Conservation (phyloP, 1,140 invertebrate species). For the Agrypnia vestita region DNA sequence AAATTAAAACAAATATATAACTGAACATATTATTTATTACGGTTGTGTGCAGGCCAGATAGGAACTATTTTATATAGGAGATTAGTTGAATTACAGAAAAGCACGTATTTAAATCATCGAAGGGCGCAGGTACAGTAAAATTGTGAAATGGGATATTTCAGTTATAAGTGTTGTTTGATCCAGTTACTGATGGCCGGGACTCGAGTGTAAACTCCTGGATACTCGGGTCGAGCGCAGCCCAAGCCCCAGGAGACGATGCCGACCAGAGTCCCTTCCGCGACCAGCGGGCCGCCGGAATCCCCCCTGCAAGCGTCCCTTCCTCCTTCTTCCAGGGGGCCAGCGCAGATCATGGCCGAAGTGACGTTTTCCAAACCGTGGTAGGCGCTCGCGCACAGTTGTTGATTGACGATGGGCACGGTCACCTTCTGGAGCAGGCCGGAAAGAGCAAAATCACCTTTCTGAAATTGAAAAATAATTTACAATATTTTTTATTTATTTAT, state of each 20-base stretch:
- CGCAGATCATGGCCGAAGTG: slow-evolving; percentile 80
- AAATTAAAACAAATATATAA: too few species aligned
- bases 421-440: slow-evolving; percentile 58
- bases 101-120: too few species aligned
- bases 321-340: slow-evolving; percentile 68
- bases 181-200: slow-evolving; percentile 62
- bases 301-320: slow-evolving; percentile 67
- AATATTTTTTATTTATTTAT: too few species aligned
- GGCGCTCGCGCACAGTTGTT: slow-evolving; percentile 62
- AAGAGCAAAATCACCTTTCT: not conserved
- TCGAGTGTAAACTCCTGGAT: slow-evolving; percentile 74
- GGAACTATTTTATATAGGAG: too few species aligned
- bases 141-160: not conserved
- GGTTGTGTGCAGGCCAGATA: too few species aligned
- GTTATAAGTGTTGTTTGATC: slow-evolving; percentile 10
- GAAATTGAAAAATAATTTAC: not conserved
- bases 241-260: slow-evolving; percentile 72
- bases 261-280: slow-evolving; percentile 72
- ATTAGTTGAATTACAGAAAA: too few species aligned
- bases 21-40: too few species aligned
- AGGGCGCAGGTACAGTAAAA: too few species aligned
- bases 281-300: slow-evolving; percentile 77
- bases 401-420: slow-evolving; percentile 67
- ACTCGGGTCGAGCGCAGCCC: slow-evolving; percentile 68
- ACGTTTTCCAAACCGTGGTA: slow-evolving; percentile 64